Conservation (phyloP, 1,140 invertebrate genomes). For the Helicoverpa zea region DNA sequence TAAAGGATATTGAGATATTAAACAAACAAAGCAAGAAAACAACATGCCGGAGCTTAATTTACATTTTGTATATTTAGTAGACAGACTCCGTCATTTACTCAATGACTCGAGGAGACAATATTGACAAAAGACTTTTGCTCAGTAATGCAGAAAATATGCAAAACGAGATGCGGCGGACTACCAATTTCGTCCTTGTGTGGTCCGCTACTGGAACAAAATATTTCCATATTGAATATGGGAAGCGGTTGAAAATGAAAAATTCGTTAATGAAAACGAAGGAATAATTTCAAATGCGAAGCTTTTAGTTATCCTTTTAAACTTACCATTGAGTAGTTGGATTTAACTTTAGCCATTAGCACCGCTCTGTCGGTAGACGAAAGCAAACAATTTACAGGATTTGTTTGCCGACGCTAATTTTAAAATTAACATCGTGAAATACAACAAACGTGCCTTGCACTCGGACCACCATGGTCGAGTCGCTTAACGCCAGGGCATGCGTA, state of each 20-base stretch:
- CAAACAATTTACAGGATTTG: constrained; percentile 73
- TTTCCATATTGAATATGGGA: constrained; percentile 53
- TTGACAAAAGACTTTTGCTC: constrained; percentile 78
- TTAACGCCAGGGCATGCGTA: constrained; percentile 66
- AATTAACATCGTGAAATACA: constrained; percentile 81
- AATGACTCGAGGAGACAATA: constrained; percentile 74
- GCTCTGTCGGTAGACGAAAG: constrained; percentile 63
- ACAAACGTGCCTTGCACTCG: constrained; percentile 75
- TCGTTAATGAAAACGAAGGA: constrained; percentile 41
- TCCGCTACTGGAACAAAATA: constrained; percentile 60
- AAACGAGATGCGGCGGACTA: constrained; percentile 65
- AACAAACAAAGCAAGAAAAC: constrained; percentile 58
- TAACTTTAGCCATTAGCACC: constrained; percentile 55
- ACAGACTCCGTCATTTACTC: constrained; percentile 66
- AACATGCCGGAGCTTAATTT: constrained; percentile 62
- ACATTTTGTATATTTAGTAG: constrained; percentile 71
- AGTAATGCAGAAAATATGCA: constrained; percentile 81
- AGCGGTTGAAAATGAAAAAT: constrained; percentile 44
- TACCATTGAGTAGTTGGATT: neutral
- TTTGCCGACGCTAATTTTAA: constrained; percentile 82
- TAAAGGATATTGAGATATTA: constrained; percentile 52
- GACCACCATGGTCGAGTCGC: constrained; percentile 77
- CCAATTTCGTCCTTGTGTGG: constrained; percentile 73
- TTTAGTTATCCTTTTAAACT: neutral
- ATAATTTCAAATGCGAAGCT: constrained; percentile 25